Base-by-base conservation (phyloP, 1,140 invertebrate species). In the Octopus sinensis region DNA sequence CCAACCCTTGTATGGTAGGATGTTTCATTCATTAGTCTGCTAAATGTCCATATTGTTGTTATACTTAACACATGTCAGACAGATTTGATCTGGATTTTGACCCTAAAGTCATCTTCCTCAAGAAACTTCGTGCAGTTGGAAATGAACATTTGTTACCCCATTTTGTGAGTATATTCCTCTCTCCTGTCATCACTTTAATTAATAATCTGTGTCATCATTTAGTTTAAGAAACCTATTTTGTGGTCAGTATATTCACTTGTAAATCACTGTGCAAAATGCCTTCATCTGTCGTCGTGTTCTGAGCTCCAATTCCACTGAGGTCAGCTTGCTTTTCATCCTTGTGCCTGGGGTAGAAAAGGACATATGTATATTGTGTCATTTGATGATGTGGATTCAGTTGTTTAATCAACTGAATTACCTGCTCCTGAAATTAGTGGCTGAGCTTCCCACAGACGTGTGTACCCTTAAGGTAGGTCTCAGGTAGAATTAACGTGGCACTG, bases 91-190 rank as follows among this genome's bases (percentile, higher is more conserved):
- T n/a, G 53, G 53, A 77, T 13, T 62, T 73, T 6, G 81, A 82
- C 43, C 23, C 84, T 6, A 80, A 78, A 76, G 80, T 80, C 79
- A 53, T 82, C 17, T 86, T 86, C 77, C 5, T 83, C 53, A 62
- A 81, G 23, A 84, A 82, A 79, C 54, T 86, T 17, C 76, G 81
- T 71, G 79, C 82, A 17, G 76, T 80, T 13, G 80, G 78, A 73
- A 30, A 53, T 52, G 79, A 71, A 71, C 77, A 82, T 13, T 53
- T 84, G 13, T 79, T 83, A 76, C 87, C 87, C 62, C 84, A 88
- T 79, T 88, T 87, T 88, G 87, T 87, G 83, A 85, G 87, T 86
- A 68, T 79, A 75, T 23, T 75, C 53, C n/a, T 9, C 13, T 12
- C n/a, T 13, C 52, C 4, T 43, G 7, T 51, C 52, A 51, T 76